Evolutionary conservation across 2,888 invertebrate genomes (phyloP).

Genomic region (Leuctra nigra): DNA sequence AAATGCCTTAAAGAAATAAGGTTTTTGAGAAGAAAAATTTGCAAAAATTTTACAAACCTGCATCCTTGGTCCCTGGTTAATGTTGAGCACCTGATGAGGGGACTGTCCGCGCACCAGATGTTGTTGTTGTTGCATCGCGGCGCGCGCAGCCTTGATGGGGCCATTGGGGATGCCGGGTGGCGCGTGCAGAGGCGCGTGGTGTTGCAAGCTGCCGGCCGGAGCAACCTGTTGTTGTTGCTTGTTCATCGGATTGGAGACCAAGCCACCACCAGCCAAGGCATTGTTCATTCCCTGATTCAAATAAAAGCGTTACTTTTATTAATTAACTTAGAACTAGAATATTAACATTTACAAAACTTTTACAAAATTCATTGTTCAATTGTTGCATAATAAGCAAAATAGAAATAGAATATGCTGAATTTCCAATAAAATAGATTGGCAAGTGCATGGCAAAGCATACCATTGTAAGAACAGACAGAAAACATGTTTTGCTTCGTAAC

Average conservation of each 20-base stretch:
- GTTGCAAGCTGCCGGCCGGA: conserved; percentile 40
- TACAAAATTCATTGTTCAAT: too few species aligned
- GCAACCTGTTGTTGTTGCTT: conserved; percentile 60
- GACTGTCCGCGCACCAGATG: conserved; percentile 40
- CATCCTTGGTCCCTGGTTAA: conserved; percentile 41
- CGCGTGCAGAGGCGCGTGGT: conserved; percentile 32
- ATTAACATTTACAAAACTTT: too few species aligned
- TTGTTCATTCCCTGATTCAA: conserved; percentile 3
- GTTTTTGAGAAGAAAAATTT: too few species aligned
- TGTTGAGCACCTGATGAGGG: conserved; percentile 39
- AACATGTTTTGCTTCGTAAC: too few species aligned
- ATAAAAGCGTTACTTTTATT: too few species aligned
- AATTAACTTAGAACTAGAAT: too few species aligned
- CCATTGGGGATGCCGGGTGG: conserved; percentile 68
- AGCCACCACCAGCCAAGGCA: conserved; percentile 55
- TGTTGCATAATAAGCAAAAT: too few species aligned
- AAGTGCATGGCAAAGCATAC: too few species aligned
- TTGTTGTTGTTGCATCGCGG: conserved; percentile 39
- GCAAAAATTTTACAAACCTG: conserved; percentile 44
- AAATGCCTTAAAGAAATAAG: too few species aligned
- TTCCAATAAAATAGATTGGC: too few species aligned
- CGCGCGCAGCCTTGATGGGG: conserved; percentile 52
- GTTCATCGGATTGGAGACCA: conserved; percentile 66
- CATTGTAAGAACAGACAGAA: too few species aligned
- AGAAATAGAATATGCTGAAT: too few species aligned